These are phyloP conservation scores for Hesperophylax magnus DNA, from an alignment of 1,140 invertebrate genomes.

Conservation along the genomic window DNA sequence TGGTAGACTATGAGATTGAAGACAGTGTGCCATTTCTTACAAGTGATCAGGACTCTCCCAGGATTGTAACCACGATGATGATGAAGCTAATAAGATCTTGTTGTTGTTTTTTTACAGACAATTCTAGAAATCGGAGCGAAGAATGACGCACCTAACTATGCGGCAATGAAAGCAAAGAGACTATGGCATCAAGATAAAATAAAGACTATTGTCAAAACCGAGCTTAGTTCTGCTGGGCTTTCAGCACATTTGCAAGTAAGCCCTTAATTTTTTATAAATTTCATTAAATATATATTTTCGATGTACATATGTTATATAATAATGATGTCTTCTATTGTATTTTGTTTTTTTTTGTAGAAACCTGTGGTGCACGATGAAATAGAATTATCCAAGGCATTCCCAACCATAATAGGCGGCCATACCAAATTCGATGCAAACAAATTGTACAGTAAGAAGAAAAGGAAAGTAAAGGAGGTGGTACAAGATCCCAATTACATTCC, in stretches of 20 bases:
- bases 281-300: no score
- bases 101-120: conserved; percentile 77
- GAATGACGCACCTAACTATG: conserved; percentile 80
- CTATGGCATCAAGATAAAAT: conserved; percentile 76
- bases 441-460: conserved; percentile 61
- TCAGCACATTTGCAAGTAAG: conserved; percentile 10
- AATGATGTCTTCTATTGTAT: neutral
- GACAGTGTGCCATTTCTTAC: no score
- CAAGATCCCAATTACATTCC: conserved; percentile 83
- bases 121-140: conserved; percentile 94
- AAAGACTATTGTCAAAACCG: conserved; percentile 63
- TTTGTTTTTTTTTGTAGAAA: conserved; percentile 27
- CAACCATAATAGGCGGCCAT: conserved; percentile 53
- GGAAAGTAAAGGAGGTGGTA: conserved; percentile 71
- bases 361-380: conserved; percentile 18
- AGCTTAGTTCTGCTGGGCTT: conserved; percentile 60
- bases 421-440: conserved; percentile 59
- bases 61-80: no score
- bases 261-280: neutral
- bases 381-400: conserved; percentile 49
- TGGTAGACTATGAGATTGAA: no score
- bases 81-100: neutral
- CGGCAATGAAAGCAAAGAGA: conserved; percentile 82
- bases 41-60: no score
- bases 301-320: no score